phyloP scores from a whole-genome alignment of 2,888 invertebrate genomes.

The Terebella lapidaria region DNA sequence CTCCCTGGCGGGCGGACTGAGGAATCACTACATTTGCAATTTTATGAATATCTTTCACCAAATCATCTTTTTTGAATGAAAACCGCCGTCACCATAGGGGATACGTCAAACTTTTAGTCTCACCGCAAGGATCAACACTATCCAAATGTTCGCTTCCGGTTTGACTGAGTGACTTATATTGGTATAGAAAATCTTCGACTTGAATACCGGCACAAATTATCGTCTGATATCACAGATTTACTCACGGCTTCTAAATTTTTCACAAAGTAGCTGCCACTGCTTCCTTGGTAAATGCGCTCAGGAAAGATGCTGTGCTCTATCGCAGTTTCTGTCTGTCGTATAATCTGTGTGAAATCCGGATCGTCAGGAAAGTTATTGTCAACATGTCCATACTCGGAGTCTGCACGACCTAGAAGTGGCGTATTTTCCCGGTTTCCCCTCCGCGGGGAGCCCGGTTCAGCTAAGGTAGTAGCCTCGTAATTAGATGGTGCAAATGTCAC shows the following conservation, averaged over 20 bases:
- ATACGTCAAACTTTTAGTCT: no score
- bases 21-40: no score
- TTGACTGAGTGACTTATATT: no score
- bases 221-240: no score
- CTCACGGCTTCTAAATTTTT: conserved; percentile 70
- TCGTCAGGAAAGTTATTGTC: conserved; percentile 21
- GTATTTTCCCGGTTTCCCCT: conserved; percentile 71
- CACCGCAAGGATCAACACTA: no score
- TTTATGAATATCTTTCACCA: no score
- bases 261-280: conserved; percentile 98
- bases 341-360: conserved; percentile 20
- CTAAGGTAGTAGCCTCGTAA: not conserved
- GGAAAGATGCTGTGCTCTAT: conserved; percentile 93
- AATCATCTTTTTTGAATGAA: no score
- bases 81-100: no score
- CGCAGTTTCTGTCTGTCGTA: conserved; percentile 56
- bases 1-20: no score
- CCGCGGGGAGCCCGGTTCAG: conserved; percentile 11
- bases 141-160: no score
- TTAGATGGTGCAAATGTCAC: conserved; percentile 31
- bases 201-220: no score
- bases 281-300: conserved; percentile 96
- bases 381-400: conserved; percentile 1
- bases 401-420: conserved; percentile 67
- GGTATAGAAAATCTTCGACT: no score